Evolutionary conservation across 53 echinoderm and acorn worm species (phyloP).

Genomic region (Mesocentrotus franciscanus): DNA sequence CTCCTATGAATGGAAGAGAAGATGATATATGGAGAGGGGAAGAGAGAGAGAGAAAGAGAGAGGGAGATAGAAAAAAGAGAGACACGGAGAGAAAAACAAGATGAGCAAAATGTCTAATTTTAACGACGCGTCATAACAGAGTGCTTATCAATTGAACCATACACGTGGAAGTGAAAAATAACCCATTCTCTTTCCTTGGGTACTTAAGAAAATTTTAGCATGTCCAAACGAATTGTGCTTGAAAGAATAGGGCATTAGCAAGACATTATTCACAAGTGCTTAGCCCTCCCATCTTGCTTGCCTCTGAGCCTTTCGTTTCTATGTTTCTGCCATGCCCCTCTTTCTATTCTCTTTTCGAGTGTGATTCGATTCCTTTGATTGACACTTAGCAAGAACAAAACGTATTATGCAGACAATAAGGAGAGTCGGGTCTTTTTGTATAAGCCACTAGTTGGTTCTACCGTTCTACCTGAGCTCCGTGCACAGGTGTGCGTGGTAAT

Average conservation of each 20-base stretch:
- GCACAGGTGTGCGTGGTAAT: slow-evolving; percentile 26
- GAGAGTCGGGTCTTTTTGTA: neutral
- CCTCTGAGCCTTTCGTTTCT: neutral
- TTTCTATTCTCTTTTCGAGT: slow-evolving; percentile 40
- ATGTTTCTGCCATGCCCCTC: neutral
- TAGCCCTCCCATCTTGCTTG: neutral
- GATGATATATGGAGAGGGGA: neutral
- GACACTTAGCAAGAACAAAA: slow-evolving; percentile 56
- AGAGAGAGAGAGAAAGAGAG: neutral
- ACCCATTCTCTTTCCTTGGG: slow-evolving; percentile 38
- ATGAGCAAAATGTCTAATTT: slow-evolving; percentile 11
- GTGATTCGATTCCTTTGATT: slow-evolving; percentile 50
- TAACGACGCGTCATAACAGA: slow-evolving; percentile 50
- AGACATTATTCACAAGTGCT: slow-evolving; percentile 36
- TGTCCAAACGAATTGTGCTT: slow-evolving; percentile 57
- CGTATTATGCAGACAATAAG: slow-evolving; percentile 34
- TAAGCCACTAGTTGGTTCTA: slow-evolving; percentile 45
- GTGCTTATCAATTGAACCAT: slow-evolving; percentile 1
- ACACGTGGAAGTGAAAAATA: slow-evolving; percentile 34
- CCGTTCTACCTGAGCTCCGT: neutral
- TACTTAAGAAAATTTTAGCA: slow-evolving; percentile 68
- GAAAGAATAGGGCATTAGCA: slow-evolving; percentile 44
- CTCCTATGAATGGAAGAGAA: slow-evolving; percentile 24
- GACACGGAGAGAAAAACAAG: neutral
- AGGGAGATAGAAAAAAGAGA: neutral